Evolutionary conservation across 2,888 invertebrate species (phyloP), one percentile per base, ranked within the genome.

Genomic region (Disparrhopalites patrizii): DNA sequence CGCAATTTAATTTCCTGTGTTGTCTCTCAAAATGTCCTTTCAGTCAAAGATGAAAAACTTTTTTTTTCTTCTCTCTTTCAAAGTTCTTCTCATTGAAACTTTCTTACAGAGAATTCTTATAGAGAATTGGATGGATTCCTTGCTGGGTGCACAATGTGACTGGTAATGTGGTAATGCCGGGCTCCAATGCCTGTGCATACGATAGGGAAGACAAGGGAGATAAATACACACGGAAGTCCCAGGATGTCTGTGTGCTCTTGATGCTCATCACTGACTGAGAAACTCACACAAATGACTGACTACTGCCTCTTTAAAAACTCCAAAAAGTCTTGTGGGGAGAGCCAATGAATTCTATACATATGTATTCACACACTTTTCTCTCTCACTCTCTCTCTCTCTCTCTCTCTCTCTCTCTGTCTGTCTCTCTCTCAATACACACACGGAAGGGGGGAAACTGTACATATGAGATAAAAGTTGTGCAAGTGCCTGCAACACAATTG

Each of bases 241-340:
- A 20, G 54, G 54, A 54, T 54, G 30, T 31, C 10, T n/a, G 58
- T 58, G 58, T 43, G 58, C 28, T 58, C n/a, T n/a, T n/a, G n/a
- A n/a, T n/a, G n/a, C n/a, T n/a, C n/a, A n/a, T n/a, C n/a, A 30
- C 43, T 58, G 43, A 58, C 58, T 58, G 58, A n/a, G n/a, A 30
- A 58, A 58, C 58, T 58, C 30, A 43, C 30, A 43, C 43, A 58
- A 58, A 58, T 58, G 58, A 58, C 58, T 58, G 58, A 55, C 31
- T 47, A 40, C 40, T 54, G 54, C 31, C 54, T 54, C 54, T 54
- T 54, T 54, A 54, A 54, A 10, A 31, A 31, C 20, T 20, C 54
- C 20, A n/a, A n/a, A n/a, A n/a, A n/a, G n/a, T n/a, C n/a, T n/a
- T n/a, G n/a, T n/a, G n/a, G n/a, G n/a, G n/a, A n/a, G 54, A 54